Conservation (phyloP, 2,888 invertebrate genomes). For the Caenorhabditis wallacei region DNA sequence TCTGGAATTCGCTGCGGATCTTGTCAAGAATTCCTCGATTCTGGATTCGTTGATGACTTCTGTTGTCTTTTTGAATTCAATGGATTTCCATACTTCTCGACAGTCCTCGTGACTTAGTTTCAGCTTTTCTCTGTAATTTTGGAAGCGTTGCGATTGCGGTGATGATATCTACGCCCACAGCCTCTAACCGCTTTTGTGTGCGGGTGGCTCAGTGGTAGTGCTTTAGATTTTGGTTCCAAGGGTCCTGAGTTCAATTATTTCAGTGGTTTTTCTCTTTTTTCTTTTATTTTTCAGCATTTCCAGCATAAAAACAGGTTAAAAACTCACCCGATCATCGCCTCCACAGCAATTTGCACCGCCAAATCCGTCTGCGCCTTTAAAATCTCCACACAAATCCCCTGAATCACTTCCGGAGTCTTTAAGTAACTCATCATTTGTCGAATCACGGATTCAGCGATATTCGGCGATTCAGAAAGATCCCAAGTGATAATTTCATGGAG, state of each 20-base stretch:
- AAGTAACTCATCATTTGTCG: constrained; percentile 3
- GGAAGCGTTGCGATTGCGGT: too few species aligned
- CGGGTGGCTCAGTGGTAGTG: not conserved
- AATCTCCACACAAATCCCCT: constrained; percentile 17
- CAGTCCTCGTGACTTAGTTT: constrained; percentile 4
- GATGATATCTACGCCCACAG: too few species aligned
- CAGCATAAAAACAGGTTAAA: not conserved
- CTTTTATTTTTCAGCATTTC: not conserved
- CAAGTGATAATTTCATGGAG: constrained; percentile 26
- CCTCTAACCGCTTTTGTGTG: not conserved
- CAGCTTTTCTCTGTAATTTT: constrained; percentile 28
- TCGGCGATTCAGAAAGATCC: constrained; percentile 14
- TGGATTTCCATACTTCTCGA: constrained; percentile 1
- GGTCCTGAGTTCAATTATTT: too few species aligned
- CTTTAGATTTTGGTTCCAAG: too few species aligned
- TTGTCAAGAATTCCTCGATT: not conserved
- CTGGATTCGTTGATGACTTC: not conserved
- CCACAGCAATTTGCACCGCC: constrained; percentile 27
- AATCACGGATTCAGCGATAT: constrained; percentile 4
- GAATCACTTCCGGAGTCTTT: not conserved
- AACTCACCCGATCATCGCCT: constrained; percentile 16
- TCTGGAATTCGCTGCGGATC: constrained; percentile 9
- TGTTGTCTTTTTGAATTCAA: too few species aligned
- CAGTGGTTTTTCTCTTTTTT: not conserved
- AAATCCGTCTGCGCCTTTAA: constrained; percentile 7